Evolutionary conservation across 2,888 invertebrate species (phyloP), one percentile per base, ranked within the genome.

Genomic region (Scotopteryx bipunctaria): DNA sequence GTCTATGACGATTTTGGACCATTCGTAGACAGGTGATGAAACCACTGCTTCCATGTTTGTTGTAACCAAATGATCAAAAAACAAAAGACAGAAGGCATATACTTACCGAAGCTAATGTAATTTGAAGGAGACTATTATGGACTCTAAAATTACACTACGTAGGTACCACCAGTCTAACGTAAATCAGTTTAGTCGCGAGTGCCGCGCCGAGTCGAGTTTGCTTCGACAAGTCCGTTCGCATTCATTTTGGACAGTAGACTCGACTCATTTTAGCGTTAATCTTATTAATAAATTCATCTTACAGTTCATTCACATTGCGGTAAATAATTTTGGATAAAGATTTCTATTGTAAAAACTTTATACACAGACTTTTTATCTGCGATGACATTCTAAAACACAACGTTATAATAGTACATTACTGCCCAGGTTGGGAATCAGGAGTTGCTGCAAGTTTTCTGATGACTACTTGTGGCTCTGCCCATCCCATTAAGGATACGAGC

Each of bases 171-270:
- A 40, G 55, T 64, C 61, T 66, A 70, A 74, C 67, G 72, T 63
- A 73, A 77, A 75, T 76, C 69, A 68, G 69, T 76, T 76, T 74
- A 73, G 69, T 61, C 55, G 66, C 61, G 45, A 66, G 64, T 33
- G 36, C 21, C 23, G 37, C 31, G 44, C 41, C 16, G 35, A 41
- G 41, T 45, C 16, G 35, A 41, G 41, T 51, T 45, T 45, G 62
- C 60, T 61, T 61, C 68, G 61, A 63, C 59, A 63, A 67, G 67
- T 59, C 64, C 60, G 63, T 67, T 70, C 66, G 64, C 64, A 63
- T 63, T 55, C 61, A 67, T 65, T n/a, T 71, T 67, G 56, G 63
- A 57, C 56, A 57, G 44, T 42, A 56, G 53, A 63, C 31, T 55
- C 60, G 44, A 49, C 31, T 59, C 45, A 38, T 35, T 54, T 62